A percentile compares a stretch with the other conserved stretches of the same genome.
Conservation (phyloP, 2,797 vertebrate genomes). For the Coregonus ussuriensis region DNA sequence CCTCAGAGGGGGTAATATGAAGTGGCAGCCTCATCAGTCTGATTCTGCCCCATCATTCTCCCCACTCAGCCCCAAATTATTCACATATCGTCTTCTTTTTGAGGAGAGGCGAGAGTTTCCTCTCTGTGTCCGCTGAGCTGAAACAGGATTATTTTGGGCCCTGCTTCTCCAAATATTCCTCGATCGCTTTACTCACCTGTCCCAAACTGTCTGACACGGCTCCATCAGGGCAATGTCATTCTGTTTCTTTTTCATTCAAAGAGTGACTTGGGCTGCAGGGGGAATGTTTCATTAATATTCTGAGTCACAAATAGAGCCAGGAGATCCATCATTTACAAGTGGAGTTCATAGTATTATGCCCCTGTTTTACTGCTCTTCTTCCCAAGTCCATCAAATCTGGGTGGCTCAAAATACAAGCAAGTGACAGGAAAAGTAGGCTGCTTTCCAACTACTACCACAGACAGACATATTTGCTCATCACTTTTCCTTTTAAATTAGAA, state of each 20-base stretch:
- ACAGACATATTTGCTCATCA: too few relatives aligned
- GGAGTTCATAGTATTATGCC: constrained; percentile 36
- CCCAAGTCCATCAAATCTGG: neutral
- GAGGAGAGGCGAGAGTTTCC: constrained; percentile 18
- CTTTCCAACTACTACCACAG: too few relatives aligned
- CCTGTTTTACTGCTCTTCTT: too few relatives aligned
- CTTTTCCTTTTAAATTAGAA: too few relatives aligned
- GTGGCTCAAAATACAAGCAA: too few relatives aligned
- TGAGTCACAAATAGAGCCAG: constrained; percentile 66
- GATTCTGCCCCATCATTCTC: constrained; percentile 23
- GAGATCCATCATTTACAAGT: constrained; percentile 43
- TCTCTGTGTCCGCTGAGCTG: constrained; percentile 8
- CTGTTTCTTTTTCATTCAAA: constrained; percentile 39
- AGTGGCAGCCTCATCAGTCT: constrained; percentile 10
- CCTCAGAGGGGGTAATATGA: constrained; percentile 17
- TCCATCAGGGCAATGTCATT: neutral
- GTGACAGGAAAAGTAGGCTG: neutral
- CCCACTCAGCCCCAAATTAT: constrained; percentile 10
- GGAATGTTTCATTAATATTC: constrained; percentile 70
- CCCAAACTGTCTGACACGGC: constrained; percentile 35
- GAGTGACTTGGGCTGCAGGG: constrained; percentile 35
- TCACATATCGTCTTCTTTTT: constrained; percentile 28
- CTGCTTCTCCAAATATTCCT: constrained; percentile 27
- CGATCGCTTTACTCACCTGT: constrained; percentile 36
- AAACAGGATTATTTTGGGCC: constrained; percentile 38